Base-by-base conservation (phyloP, 1,140 invertebrate genomes). In the Ceratosolen solmsi region DNA sequence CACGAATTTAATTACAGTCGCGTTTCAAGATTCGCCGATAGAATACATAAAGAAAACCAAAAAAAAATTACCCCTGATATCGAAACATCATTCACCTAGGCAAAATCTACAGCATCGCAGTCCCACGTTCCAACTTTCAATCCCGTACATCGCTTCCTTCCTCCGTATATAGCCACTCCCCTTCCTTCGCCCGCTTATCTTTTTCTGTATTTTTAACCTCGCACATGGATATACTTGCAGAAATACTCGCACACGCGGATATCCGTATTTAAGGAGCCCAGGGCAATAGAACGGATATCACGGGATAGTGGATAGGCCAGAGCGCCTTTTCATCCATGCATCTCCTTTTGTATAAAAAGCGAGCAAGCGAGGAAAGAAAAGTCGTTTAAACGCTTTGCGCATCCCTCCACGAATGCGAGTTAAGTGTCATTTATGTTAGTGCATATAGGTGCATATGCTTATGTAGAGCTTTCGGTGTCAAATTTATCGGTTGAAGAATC, bases 61-160 rank as follows among this genome's bases (percentile, higher is more conserved):
- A n/a, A n/a, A n/a, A n/a, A n/a, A n/a, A n/a, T n/a, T n/a, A n/a
- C n/a, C n/a, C n/a, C n/a, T n/a, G n/a, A n/a, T n/a, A n/a, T n/a
- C n/a, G n/a, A n/a, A n/a, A n/a, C n/a, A n/a, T n/a, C n/a, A 27
- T 46, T 20, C 7, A 4, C 11, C 22, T 38, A 20, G 20, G 11
- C 22, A 36, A 25, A 41, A 70, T 38, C 13, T 70, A 22, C 49
- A 33, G 15, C 60, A 63, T 33, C 27, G n/a, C n/a, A n/a, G n/a
- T n/a, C 20, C 8, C 74, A 46, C 75, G 20, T 38, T 25, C 49
- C 65, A 71, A 79, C 49, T 79, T 71, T 58, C 65, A 58, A 71
- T 79, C 65, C 51, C 60, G 60, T 3, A 63, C 60, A 33, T 0
- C 25, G 11, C 56, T 20, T 20, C 17, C 20, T 70, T 25, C 38